Evolutionary conservation across 2,113 vertebrate species (phyloP).

Genomic region (Cyrtonyx montezumae): DNA sequence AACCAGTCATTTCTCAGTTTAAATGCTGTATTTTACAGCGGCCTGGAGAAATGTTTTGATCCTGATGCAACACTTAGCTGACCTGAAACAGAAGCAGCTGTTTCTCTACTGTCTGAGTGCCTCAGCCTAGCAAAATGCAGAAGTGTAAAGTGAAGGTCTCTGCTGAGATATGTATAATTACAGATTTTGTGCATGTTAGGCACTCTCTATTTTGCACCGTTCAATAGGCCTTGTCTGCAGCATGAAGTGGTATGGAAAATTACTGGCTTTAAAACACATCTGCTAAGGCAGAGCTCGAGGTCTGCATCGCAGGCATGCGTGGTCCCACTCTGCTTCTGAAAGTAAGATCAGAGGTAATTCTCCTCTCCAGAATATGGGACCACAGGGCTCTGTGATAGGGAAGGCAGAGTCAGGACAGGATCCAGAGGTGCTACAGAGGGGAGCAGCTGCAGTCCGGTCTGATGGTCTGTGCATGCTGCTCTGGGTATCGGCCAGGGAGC

Average conservation of each 20-base stretch:
- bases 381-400: background rate
- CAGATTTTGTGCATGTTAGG: background rate
- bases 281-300: background rate
- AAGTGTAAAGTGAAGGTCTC: background rate
- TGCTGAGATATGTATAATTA: background rate
- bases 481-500: accelerated
- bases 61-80: background rate
- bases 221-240: background rate
- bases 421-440: background rate
- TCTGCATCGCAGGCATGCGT: background rate
- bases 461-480: background rate
- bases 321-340: background rate
- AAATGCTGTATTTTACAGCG: background rate
- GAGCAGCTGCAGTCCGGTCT: background rate
- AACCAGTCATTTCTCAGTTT: background rate
- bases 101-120: background rate
- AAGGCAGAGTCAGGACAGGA: background rate
- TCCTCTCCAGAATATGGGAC: background rate
- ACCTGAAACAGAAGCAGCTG: background rate
- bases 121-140: background rate
- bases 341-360: background rate
- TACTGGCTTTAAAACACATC: background rate
- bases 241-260: background rate
- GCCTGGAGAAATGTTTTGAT: background rate
- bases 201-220: background rate